These are phyloP conservation scores for Drosophila pseudoobscura DNA, from an alignment of 1,140 invertebrate genomes.

Conservation along the genomic window DNA sequence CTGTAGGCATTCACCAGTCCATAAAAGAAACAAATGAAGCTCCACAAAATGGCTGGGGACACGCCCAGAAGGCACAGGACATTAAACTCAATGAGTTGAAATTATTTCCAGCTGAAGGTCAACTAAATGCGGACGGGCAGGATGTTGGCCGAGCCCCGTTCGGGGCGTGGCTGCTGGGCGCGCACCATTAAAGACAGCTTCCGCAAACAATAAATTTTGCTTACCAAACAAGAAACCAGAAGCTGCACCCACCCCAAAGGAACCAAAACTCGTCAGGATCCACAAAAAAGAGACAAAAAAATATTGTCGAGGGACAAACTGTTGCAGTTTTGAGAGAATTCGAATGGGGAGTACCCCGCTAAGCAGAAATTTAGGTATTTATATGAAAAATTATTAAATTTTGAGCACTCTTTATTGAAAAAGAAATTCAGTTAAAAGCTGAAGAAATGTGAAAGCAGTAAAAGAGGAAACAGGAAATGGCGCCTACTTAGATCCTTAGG, in stretches of 20 bases:
- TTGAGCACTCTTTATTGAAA: too few species aligned
- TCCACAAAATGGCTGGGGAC: slow-evolving; percentile 36
- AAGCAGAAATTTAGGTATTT: too few species aligned
- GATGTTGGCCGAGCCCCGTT: neutral
- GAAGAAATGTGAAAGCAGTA: too few species aligned
- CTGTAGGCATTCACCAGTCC: slow-evolving; percentile 17
- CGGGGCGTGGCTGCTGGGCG: slow-evolving; percentile 47
- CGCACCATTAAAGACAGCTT: slow-evolving; percentile 75
- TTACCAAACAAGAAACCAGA: slow-evolving; percentile 37
- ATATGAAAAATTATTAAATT: too few species aligned
- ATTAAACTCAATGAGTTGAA: slow-evolving; percentile 81
- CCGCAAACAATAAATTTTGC: slow-evolving; percentile 75
- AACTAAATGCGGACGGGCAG: slow-evolving; percentile 49
- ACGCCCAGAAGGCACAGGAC: slow-evolving; percentile 53
- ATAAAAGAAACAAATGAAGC: slow-evolving; percentile 19
- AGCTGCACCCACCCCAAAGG: slow-evolving; percentile 35
- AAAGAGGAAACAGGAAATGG: too few species aligned
- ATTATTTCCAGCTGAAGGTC: slow-evolving; percentile 78
- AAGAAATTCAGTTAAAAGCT: too few species aligned
- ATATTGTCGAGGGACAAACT: slow-evolving; percentile 6
- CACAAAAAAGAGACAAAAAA: neutral
- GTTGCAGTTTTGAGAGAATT: too few species aligned
- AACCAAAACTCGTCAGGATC: slow-evolving; percentile 16
- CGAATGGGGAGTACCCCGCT: too few species aligned
- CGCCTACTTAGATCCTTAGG: too few species aligned